Evolutionary conservation across 1,140 invertebrate species (phyloP), one percentile per base, ranked within the genome.

Genomic region (Brachionus manjavacas): DNA sequence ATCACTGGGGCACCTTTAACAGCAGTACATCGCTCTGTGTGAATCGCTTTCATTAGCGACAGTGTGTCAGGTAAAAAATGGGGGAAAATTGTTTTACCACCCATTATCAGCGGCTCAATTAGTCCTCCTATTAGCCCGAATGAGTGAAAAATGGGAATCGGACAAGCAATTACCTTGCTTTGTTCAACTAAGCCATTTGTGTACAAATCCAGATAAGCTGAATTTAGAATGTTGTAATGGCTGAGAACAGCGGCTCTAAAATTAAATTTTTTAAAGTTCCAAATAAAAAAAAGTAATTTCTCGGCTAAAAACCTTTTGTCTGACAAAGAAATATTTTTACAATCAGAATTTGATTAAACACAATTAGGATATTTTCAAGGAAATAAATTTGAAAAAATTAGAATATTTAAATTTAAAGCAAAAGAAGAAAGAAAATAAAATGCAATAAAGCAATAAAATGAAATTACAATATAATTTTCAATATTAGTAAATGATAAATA

Each of bases 41-140:
- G 60, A 66, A 81, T 35, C 8, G 79, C 52, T 66, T 81, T 64
- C 41, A 81, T 81, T 28, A 46, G 20, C 39, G 79, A 16, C 1
- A 68, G 35, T 14, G 60, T 68, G 55, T 81, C 79, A 1, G 60
- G 60, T 23, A 66, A 55, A 41, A 68, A 43, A 25, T 49, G 39
- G 4, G 79, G 79, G 25, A 81, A 66, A 1, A 81, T 11, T 8
- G 93, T 84, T 0, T 93, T 93, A 0, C 91, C 89, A 0, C 55
- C 55, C 3, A 43, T 14, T 41, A 81, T 28, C 43, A 55, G 14
- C 8, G 55, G 35, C n/a, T 64, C 35, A 16, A 81, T 35, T 8
- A 81, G 23, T 35, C 79, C 79, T 12, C 43, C 55, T 14, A 81
- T 55, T 14, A 66, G 6, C 20, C 52, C 35, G 11, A 81, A 81